Evolutionary conservation across 2,888 invertebrate genomes (phyloP), one percentile per base, ranked within the genome.

Genomic region (Microctonus brassicae): DNA sequence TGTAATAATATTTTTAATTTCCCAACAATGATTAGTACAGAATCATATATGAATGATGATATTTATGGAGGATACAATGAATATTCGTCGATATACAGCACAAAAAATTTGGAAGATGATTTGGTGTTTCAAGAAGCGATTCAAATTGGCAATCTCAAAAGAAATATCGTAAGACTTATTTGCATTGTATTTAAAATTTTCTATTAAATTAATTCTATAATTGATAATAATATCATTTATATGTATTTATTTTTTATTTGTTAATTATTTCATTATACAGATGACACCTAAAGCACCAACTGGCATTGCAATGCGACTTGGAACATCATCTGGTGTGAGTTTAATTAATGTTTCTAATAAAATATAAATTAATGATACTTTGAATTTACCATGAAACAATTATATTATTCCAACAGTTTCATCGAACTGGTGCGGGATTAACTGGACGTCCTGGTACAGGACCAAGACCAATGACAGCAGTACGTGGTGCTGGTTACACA

Each of bases 401-500:
- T 24, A 63, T 7, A 63, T 7, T 33, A 57, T 72, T 60, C 60
- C 61, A 63, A 13, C 75, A 88, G 88, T 89, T 86, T 81, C 87
- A 89, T 69, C 82, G 89, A 75, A 86, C 86, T 55, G 85, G 85
- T 33, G 87, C 88, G 13, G 83, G 82, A 4, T 75, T 81, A 67
- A 79, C 84, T 22, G 83, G 84, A 63, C 82, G 87, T 70, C 87
- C 89, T 5, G 88, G 86, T n/a, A 89, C 89, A 0, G 88, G 86
- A 34, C 87, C 86, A 9, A 80, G 99, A 70, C 99, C 99, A 0
- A 97, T 99, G 91, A 99, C 99, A 2, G 98, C 99, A 1, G 96
- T 99, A 47, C 91, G 97, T 70, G 98, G 97, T 9, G 98, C 97
- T 29, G 99, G 99, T 0, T 99, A 97, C 87, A 96, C 96, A 4